phyloP scores from a whole-genome alignment of 2,888 invertebrate species.

The Eristalinus aeneus region DNA sequence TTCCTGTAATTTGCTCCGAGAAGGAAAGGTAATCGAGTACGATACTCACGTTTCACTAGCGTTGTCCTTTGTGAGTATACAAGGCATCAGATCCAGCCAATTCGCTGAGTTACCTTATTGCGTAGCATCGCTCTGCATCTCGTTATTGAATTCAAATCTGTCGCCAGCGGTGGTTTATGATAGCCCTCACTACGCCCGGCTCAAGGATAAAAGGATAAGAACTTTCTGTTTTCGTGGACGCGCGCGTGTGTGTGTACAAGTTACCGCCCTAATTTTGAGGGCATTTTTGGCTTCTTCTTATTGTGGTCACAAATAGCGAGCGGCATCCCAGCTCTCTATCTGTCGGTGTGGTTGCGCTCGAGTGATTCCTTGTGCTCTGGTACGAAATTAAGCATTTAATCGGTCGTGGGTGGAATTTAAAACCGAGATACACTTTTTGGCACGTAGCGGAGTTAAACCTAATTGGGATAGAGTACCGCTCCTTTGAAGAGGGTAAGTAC shows the following conservation, averaged over 20 bases:
- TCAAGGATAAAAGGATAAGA: slow-evolving; percentile 35
- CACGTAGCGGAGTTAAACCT: slow-evolving; percentile 54
- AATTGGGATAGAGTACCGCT: slow-evolving; percentile 57
- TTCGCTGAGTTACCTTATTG: slow-evolving; percentile 31
- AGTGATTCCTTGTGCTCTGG: slow-evolving; percentile 50
- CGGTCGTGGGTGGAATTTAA: slow-evolving; percentile 56
- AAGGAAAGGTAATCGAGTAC: background rate
- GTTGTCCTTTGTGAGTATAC: background rate
- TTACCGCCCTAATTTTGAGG: slow-evolving; percentile 69
- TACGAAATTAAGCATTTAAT: slow-evolving; percentile 53
- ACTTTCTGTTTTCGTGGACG: slow-evolving; percentile 34
- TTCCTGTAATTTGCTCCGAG: background rate
- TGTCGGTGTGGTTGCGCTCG: slow-evolving; percentile 41
- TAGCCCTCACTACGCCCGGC: slow-evolving; percentile 36
- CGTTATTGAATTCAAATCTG: slow-evolving; percentile 14
- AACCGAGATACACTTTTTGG: slow-evolving; percentile 34
- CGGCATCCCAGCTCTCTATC: slow-evolving; percentile 25
- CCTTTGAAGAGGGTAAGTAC: slow-evolving; percentile 53
- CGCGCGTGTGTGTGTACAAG: slow-evolving; percentile 42
- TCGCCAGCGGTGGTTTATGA: background rate
- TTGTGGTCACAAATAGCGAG: slow-evolving; percentile 37
- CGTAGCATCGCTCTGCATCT: slow-evolving; percentile 41
- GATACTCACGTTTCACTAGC: background rate
- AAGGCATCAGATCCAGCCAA: slow-evolving; percentile 5
- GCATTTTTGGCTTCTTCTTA: slow-evolving; percentile 22